Evolutionary conservation across 2,113 vertebrate species (phyloP).

Genomic region (Bettongia penicillata): DNA sequence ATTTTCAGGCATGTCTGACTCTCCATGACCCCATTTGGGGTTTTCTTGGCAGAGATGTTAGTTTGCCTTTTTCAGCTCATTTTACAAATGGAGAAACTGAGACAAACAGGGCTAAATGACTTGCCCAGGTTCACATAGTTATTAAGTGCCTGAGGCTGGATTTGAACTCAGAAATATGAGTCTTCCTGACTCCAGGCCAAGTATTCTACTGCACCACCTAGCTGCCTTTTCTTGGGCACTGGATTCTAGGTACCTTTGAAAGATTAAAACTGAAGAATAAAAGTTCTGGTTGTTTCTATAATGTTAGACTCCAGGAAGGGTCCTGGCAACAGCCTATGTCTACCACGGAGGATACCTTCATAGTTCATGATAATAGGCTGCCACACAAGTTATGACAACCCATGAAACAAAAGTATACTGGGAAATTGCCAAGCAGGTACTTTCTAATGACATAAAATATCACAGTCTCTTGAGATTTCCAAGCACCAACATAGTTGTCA

Average conservation of each 20-base stretch:
- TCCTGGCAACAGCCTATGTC: background rate
- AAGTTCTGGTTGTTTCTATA: background rate
- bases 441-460: background rate
- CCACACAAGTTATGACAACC: background rate
- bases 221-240: too few relatives aligned
- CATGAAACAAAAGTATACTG: background rate
- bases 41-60: too few relatives aligned
- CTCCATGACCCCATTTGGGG: too few relatives aligned
- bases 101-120: constrained; percentile 9
- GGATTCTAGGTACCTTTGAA: background rate
- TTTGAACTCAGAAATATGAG: background rate
- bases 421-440: background rate
- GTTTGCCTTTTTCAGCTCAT: too few relatives aligned
- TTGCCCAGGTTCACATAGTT: background rate
- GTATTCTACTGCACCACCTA: too few relatives aligned
- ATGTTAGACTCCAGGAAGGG: background rate
- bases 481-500: background rate
- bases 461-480: background rate
- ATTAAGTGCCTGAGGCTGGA: background rate
- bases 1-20: too few relatives aligned
- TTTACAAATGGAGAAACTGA: constrained; percentile 17
- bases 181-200: too few relatives aligned
- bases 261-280: background rate
- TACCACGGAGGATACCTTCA: background rate
- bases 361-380: background rate